Conservation (phyloP, 2,888 invertebrate species). For the Halictus ligatus region DNA sequence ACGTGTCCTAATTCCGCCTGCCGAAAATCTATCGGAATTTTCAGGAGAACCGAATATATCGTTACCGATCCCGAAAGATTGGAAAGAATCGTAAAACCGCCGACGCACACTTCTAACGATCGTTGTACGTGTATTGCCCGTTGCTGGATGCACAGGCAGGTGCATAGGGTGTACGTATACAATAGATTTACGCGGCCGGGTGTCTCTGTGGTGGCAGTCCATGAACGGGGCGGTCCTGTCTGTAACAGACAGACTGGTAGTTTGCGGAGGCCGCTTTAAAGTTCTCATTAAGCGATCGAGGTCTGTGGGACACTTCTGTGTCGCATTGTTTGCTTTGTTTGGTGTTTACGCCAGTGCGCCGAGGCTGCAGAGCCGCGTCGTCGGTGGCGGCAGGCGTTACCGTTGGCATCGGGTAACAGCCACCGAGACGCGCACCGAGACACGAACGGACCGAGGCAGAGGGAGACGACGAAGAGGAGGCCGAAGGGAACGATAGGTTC, state of each 20-base stretch:
- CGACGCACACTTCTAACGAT: neutral
- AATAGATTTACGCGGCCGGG: neutral
- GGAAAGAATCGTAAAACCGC: neutral
- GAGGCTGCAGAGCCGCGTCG: conserved; percentile 41
- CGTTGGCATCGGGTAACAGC: conserved; percentile 43
- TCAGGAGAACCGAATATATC: neutral
- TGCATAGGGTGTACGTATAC: neutral
- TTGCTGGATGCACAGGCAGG: neutral
- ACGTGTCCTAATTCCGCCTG: too few relatives aligned
- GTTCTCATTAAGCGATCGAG: conserved; percentile 82
- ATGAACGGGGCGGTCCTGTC: conserved; percentile 34
- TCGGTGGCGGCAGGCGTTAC: conserved; percentile 41
- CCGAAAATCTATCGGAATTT: too few relatives aligned
- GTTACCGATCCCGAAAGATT: neutral
- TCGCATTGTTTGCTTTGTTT: conserved; percentile 81
- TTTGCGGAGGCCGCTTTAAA: conserved; percentile 75
- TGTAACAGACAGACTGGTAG: conserved; percentile 64
- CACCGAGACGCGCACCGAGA: conserved; percentile 32
- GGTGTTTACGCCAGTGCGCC: conserved; percentile 75
- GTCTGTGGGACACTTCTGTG: conserved; percentile 80
- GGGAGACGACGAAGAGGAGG: neutral
- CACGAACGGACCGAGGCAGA: conserved; percentile 10
- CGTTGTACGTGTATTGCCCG: neutral
- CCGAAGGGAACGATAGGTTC: conserved; percentile 32
- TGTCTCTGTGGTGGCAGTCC: conserved; percentile 2